phyloP scores from a whole-genome alignment of 2,797 vertebrate genomes.

The Malacoctenus gilli region DNA sequence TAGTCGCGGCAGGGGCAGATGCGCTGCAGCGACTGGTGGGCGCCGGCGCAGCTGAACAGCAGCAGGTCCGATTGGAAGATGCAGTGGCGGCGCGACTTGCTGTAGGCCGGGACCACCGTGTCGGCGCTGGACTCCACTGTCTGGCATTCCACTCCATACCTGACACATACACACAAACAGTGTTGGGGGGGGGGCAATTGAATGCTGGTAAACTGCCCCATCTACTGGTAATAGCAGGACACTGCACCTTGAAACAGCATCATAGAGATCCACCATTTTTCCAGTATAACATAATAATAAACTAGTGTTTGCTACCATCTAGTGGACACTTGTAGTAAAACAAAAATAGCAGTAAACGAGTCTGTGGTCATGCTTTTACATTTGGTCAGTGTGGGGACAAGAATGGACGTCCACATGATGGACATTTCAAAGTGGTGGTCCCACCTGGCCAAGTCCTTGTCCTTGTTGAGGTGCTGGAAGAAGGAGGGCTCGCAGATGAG shows the following conservation, averaged over 20 bases:
- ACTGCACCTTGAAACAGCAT: too few species aligned
- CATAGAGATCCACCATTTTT: too few species aligned
- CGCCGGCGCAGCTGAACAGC: slow-evolving; percentile 96
- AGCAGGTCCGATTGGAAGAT: slow-evolving; percentile 95
- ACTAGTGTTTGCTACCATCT: too few species aligned
- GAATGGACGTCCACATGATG: too few species aligned
- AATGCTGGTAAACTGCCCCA: too few species aligned
- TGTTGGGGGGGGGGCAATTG: too few species aligned
- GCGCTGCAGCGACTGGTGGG: slow-evolving; percentile 86
- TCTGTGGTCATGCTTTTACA: too few species aligned
- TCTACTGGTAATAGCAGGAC: too few species aligned
- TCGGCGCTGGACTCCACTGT: slow-evolving; percentile 90
- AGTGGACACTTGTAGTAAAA: too few species aligned
- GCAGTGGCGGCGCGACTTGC: slow-evolving; percentile 87
- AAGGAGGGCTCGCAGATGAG: slow-evolving; percentile 98
- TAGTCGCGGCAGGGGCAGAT: slow-evolving; percentile 98
- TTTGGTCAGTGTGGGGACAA: slow-evolving; percentile 1
- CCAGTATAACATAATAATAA: too few species aligned
- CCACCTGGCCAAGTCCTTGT: slow-evolving; percentile 92
- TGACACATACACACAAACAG: slow-evolving; percentile 46
- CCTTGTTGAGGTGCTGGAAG: slow-evolving; percentile 99
- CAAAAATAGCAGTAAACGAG: too few species aligned
- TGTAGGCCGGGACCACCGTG: slow-evolving; percentile 91
- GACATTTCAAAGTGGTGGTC: too few species aligned
- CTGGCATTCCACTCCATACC: slow-evolving; percentile 90